Evolutionary conservation across 2,113 vertebrate species (phyloP).

Genomic region (Urocitellus parryii): DNA sequence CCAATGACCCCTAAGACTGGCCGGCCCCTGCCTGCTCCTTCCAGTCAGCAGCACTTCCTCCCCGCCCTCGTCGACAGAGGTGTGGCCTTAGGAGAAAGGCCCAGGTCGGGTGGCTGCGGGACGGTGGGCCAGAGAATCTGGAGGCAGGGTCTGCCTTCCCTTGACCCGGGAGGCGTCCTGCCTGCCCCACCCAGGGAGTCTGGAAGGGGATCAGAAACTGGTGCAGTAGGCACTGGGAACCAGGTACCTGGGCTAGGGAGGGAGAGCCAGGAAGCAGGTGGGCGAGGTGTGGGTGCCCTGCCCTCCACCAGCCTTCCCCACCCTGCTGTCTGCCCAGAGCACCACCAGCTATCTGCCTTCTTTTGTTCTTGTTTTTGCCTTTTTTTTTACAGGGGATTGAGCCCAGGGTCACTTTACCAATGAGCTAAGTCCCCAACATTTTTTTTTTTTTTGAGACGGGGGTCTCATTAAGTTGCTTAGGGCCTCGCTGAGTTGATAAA

Average conservation of each 20-base stretch:
- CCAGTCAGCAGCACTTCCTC: neutral
- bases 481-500: no score
- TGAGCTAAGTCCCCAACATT: no score
- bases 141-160: neutral
- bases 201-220: neutral
- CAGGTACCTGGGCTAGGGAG: rapidly evolving
- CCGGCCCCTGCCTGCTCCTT: no score
- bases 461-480: no score
- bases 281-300: neutral
- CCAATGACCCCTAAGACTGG: no score
- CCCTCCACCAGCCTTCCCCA: neutral
- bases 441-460: no score
- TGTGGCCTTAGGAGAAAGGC: neutral
- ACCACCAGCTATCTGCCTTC: neutral
- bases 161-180: rapidly evolving
- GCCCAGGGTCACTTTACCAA: no score
- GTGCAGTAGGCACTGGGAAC: neutral
- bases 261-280: neutral
- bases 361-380: no score
- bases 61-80: neutral
- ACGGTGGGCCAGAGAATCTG: neutral
- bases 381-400: no score
- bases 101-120: neutral
- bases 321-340: neutral
- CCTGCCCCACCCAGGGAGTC: neutral